These are phyloP conservation scores for Cremastobaeus sp. DNA, from an alignment of 2,888 invertebrate genomes.

Conservation along the genomic window DNA sequence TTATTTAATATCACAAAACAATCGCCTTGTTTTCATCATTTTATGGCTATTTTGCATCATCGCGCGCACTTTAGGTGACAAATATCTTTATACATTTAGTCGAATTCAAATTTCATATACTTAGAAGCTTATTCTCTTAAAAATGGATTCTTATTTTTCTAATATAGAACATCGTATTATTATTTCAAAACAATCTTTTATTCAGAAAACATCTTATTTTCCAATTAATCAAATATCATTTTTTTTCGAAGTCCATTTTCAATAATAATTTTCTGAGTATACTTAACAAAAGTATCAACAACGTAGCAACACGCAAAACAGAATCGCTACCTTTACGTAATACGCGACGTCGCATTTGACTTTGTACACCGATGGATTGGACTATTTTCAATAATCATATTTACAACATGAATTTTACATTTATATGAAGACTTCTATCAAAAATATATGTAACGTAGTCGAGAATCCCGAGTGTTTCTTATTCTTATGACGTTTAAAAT, in stretches of 20 bases:
- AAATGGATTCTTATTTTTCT: neutral
- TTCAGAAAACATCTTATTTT: no score
- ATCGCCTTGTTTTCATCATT: constrained; percentile 12
- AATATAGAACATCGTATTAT: no score
- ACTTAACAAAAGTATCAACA: constrained; percentile 1
- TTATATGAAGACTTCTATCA: constrained; percentile 42
- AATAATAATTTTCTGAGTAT: constrained; percentile 7
- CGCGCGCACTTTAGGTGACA: constrained; percentile 15
- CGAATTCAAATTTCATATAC: neutral
- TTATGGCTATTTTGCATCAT: constrained; percentile 11
- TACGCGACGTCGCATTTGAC: constrained; percentile 24
- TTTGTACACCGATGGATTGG: constrained; percentile 28
- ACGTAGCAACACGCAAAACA: constrained; percentile 24
- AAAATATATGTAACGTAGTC: constrained; percentile 46
- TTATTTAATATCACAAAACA: constrained; percentile 41
- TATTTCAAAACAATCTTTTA: no score
- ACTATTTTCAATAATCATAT: constrained; percentile 26
- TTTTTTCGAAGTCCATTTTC: no score
- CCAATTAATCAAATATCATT: no score
- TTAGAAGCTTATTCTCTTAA: constrained; percentile 6
- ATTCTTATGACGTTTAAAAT: no score
- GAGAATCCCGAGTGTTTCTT: constrained; percentile 20
- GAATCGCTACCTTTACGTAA: constrained; percentile 29
- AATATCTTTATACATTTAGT: constrained; percentile 9
- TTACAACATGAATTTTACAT: constrained; percentile 44